phyloP scores from a whole-genome alignment of 2,888 invertebrate species.

The Strigamia crassipes region DNA sequence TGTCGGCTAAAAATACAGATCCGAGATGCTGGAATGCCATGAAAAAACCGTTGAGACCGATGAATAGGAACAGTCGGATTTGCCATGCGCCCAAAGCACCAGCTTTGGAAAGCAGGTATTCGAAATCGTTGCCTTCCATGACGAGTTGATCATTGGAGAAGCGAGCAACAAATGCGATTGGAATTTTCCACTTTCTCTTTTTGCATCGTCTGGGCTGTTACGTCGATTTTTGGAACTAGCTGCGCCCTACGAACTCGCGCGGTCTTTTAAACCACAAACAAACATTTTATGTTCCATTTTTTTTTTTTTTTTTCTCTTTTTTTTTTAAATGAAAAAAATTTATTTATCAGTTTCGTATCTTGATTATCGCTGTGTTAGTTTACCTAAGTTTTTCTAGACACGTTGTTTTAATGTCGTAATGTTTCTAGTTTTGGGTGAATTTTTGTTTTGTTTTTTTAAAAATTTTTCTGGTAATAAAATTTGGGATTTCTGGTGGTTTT shows the following conservation, averaged over 20 bases:
- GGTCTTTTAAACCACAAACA: not conserved
- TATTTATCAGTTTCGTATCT: not conserved
- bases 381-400: too few relatives aligned
- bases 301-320: not conserved
- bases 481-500: too few relatives aligned
- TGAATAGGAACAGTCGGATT: not conserved
- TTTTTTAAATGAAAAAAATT: not conserved
- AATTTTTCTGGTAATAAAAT: not conserved
- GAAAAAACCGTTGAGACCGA: constrained; percentile 45
- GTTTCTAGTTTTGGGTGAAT: not conserved
- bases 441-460: not conserved
- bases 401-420: too few relatives aligned
- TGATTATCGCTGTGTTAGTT: not conserved
- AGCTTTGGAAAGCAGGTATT: constrained; percentile 12
- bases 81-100: constrained; percentile 45
- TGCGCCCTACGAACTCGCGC: not conserved
- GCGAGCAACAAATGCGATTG: not conserved
- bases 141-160: not conserved
- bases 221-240: not conserved
- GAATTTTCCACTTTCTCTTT: not conserved
- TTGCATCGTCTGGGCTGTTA: not conserved
- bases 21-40: constrained; percentile 49
- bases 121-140: constrained; percentile 5
- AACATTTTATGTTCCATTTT: not conserved
- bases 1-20: constrained; percentile 48